Base-by-base conservation (phyloP, 2,797 vertebrate genomes). In the Esox masquinongy region DNA sequence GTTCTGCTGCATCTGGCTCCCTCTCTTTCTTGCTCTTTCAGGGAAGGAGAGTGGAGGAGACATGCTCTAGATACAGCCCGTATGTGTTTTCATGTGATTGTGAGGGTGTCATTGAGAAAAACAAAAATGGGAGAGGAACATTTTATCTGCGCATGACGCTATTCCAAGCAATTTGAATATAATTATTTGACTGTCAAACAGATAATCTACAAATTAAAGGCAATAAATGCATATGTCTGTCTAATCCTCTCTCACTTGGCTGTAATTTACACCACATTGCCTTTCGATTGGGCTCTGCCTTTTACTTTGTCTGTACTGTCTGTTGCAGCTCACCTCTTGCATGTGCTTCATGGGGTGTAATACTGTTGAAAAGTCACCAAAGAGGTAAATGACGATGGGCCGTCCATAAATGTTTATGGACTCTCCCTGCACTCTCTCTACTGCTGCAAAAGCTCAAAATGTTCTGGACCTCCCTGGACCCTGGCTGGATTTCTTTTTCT, bases 21-120 rank as follows among this genome's bases (percentile, higher is more conserved):
- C 50, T 69, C 70, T 50, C 51, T 74, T 16, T 59, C 14, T 51
- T 31, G 73, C 63, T 70, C 67, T 66, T 22, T 68, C 29, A 74
- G 64, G 68, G 69, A 82, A 83, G 82, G 77, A 90, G 84, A 87
- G 84, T 51, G 82, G 83, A 93, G 83, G 76, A 72, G 84, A 92
- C 91, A 93, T 92, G 92, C 92, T 94, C 92, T 93, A 94, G 92
- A 94, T 94, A 92, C 91, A 91, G 88, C 88, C 80, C 73, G 80
- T 88, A 75, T 66, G 68, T 72, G 74, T 71, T 74, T 76, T 70
- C 51, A 50, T 47, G 72, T 67, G 76, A 64, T 78, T 47, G 70
- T 67, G 74, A 68, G 77, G 75, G 74, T 76, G 77, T 61, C 71
- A 77, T 79, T 47, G n/a, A 75, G 77, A 70, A 79, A 77, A 61